A percentile compares a stretch with the other conserved stretches of the same genome.
Conservation (phyloP, 2,113 vertebrate genomes). For the Oreocharis arfaki region DNA sequence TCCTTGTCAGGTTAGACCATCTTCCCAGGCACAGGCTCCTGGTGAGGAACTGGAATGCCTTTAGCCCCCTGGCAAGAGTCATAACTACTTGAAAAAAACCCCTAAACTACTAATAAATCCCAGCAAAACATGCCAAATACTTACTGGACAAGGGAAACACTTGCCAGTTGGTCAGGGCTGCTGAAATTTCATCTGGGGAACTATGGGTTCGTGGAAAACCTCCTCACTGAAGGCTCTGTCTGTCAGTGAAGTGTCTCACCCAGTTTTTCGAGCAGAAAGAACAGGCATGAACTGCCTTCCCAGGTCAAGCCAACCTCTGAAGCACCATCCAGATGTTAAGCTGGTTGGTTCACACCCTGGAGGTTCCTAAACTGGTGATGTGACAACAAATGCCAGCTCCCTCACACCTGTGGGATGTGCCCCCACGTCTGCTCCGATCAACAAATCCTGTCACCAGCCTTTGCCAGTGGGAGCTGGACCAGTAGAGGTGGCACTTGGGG, state of each 20-base stretch:
- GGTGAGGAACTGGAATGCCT: neutral
- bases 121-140: neutral
- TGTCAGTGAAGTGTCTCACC: neutral
- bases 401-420: neutral
- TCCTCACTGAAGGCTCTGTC: neutral
- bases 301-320: neutral
- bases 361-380: neutral
- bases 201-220: neutral
- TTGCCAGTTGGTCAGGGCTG: neutral
- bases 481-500: neutral
- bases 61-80: neutral
- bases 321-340: neutral
- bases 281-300: neutral
- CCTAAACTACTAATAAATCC: neutral
- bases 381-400: neutral
- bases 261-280: neutral
- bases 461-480: neutral
- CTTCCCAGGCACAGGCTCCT: neutral
- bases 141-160: neutral
- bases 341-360: neutral
- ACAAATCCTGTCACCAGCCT: neutral
- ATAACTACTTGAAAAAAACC: neutral
- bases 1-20: neutral
- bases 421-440: neutral
- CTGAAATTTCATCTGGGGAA: neutral